Conservation (phyloP, 2,888 invertebrate species). For the Drosophila pegasa region DNA sequence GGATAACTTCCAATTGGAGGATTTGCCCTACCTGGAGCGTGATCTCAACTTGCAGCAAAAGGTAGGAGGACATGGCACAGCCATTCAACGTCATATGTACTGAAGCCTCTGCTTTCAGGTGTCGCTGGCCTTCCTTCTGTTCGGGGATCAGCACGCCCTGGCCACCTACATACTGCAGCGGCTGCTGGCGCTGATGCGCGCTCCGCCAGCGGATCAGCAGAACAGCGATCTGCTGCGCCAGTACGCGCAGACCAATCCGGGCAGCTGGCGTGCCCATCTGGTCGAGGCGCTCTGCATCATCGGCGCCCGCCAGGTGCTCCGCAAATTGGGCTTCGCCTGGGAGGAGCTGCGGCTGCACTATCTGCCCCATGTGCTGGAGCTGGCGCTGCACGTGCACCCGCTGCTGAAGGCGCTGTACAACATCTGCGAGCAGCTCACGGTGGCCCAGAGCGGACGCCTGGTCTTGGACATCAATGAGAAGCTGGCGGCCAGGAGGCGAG, state of each 20-base stretch:
- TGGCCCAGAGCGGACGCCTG: constrained; percentile 71
- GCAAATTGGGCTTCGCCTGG: constrained; percentile 83
- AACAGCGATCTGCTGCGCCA: constrained; percentile 66
- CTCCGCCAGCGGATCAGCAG: constrained; percentile 19
- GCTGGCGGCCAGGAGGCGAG: constrained; percentile 9
- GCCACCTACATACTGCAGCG: constrained; percentile 79
- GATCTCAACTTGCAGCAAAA: constrained; percentile 85
- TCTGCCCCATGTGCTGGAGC: constrained; percentile 82
- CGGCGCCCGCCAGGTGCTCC: constrained; percentile 80
- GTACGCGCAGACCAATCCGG: constrained; percentile 72
- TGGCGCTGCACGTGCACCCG: constrained; percentile 83
- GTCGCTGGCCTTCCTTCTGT: constrained; percentile 81
- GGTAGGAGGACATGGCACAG: constrained; percentile 57
- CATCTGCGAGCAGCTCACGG: constrained; percentile 85
- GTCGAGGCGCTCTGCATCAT: constrained; percentile 86
- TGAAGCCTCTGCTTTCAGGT: constrained; percentile 56
- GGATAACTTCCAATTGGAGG: constrained; percentile 67
- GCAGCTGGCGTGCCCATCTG: constrained; percentile 85
- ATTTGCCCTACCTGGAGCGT: constrained; percentile 84
- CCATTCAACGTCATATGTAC: background rate
- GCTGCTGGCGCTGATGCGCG: constrained; percentile 62
- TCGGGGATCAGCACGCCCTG: constrained; percentile 72
- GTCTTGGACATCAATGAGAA: constrained; percentile 67
- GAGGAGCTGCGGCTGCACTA: constrained; percentile 76
- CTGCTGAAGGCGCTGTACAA: constrained; percentile 85